Evolutionary conservation across 2,888 invertebrate genomes (phyloP), one percentile per base, ranked within the genome.

Genomic region (Eubasilissa splendida): DNA sequence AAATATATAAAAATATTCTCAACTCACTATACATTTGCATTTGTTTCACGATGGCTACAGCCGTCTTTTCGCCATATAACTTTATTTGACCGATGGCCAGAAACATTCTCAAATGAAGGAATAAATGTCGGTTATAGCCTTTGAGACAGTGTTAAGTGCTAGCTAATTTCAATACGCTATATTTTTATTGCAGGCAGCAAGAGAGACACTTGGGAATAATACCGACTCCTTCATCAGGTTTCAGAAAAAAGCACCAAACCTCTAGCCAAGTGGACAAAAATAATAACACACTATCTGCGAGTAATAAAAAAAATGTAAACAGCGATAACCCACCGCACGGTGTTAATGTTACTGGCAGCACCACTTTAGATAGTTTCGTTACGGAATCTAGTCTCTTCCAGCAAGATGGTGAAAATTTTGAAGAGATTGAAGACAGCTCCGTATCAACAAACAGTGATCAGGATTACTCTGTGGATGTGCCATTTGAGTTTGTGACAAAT

Each of bases 181-280:
- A 2, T n/a, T 22, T 60, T 60, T 60, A 22, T 70, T 70, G 22
- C 53, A 95, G 95, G 85, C 96, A 96, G 86, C 96, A 96, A 88
- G 95, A 95, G 86, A 91, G 92, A 79, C 96, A 96, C 87, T 91
- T 96, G 76, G 96, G 96, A 9, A 93, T 95, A 80, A 91, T 92
- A 42, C 89, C 91, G 86, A 87, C 91, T 84, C 86, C 79, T 87
- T 87, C 81, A 88, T 87, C 85, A 87, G 59, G 63, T 11, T 11
- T 79, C n/a, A 56, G 81, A 77, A 82, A 81, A 60, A 82, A 81
- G 50, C 81, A 83, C 52, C 80, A 82, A 42, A 77, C 56, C 54
- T 73, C 56, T 9, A 31, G 12, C 22, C 71, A 73, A 10, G n/a
- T 53, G 11, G 60, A 76, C 50, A 70, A 70, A 33, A 54, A 56